These are phyloP conservation scores for Coreoperca whiteheadi DNA, from an alignment of 2,113 vertebrate genomes.

Conservation along the genomic window DNA sequence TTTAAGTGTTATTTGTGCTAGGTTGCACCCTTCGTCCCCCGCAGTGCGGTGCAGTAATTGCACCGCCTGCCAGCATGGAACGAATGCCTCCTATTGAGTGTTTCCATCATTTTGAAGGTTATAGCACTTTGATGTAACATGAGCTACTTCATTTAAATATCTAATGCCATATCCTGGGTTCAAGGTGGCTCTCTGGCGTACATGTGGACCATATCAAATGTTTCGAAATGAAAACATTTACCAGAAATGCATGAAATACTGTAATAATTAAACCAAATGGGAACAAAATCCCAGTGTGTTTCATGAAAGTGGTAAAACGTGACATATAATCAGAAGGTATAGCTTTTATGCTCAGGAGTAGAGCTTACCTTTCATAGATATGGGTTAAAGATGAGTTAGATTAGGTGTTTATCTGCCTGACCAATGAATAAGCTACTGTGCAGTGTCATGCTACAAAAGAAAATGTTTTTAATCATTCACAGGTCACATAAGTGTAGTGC, in stretches of 20 bases:
- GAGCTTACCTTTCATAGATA: neutral
- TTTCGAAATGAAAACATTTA: constrained; percentile 20
- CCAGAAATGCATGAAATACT: neutral
- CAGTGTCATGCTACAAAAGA: neutral
- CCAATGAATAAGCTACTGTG: neutral
- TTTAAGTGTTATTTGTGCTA: constrained; percentile 60
- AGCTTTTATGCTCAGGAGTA: neutral
- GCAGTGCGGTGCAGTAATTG: constrained; percentile 62
- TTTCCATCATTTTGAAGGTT: constrained; percentile 76
- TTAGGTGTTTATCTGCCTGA: neutral
- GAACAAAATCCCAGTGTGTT: constrained; percentile 3
- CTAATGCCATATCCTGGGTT: constrained; percentile 40
- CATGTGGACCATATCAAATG: constrained; percentile 10
- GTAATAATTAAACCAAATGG: constrained; percentile 7
- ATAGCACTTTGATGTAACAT: constrained; percentile 67
- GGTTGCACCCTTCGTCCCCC: constrained; percentile 61
- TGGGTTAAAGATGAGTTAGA: neutral
- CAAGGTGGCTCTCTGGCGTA: constrained; percentile 50
- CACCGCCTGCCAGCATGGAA: constrained; percentile 62
- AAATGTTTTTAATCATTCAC: neutral
- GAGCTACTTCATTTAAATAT: constrained; percentile 61
- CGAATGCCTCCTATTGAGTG: constrained; percentile 65
- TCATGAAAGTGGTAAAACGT: neutral
- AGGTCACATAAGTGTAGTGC: neutral
- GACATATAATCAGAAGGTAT: neutral